These are phyloP conservation scores for Sandelia bainsii DNA, from an alignment of 2,797 vertebrate species.

Conservation along the genomic window DNA sequence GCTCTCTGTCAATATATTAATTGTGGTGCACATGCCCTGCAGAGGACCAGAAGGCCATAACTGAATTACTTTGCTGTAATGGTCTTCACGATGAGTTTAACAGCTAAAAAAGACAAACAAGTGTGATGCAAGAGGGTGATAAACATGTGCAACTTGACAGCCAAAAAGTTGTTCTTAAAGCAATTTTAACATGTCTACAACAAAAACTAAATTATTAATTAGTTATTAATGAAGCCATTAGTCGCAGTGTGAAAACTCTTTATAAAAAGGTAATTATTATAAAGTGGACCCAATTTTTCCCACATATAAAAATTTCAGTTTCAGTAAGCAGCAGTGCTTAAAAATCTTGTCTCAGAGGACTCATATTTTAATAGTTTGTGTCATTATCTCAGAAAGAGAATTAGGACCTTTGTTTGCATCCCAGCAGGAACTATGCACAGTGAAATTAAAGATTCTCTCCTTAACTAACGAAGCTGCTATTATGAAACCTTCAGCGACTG, in stretches of 20 bases:
- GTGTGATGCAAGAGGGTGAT: too few species aligned
- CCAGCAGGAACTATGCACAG: slow-evolving; percentile 50
- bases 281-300: slow-evolving; percentile 1
- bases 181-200: slow-evolving; percentile 1
- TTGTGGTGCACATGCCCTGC: background rate
- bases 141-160: background rate
- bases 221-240: slow-evolving; percentile 7
- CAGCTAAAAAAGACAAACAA: background rate
- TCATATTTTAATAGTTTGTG: slow-evolving; percentile 37
- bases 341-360: slow-evolving; percentile 33
- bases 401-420: slow-evolving; percentile 63
- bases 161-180: slow-evolving; percentile 1
- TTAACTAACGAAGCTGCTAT: slow-evolving; percentile 55
- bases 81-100: background rate
- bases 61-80: background rate
- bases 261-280: background rate
- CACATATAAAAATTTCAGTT: slow-evolving; percentile 24
- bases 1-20: background rate
- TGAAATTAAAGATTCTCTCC: slow-evolving; percentile 64
- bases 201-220: background rate
- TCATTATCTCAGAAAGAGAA: slow-evolving; percentile 59
- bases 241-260: background rate
- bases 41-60: background rate
- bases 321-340: slow-evolving; percentile 25
- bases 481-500: slow-evolving; percentile 54